Evolutionary conservation across 2,888 invertebrate genomes (phyloP).

Genomic region (Parthenolecanium corni): DNA sequence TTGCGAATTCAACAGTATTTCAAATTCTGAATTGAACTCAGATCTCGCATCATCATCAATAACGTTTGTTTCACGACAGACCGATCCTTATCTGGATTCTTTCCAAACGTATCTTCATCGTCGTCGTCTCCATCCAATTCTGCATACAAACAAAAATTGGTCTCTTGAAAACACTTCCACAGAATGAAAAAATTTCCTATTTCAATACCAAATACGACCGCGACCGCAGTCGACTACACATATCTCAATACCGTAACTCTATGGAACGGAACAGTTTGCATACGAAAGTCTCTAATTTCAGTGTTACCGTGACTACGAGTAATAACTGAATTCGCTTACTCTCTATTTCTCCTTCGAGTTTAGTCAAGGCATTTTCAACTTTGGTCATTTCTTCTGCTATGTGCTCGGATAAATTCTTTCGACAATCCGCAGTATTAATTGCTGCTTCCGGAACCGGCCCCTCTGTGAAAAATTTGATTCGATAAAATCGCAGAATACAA

Average conservation of each 20-base stretch:
- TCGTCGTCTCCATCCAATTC: background rate
- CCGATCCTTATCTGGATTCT: background rate
- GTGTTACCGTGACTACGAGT: no score
- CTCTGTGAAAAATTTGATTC: constrained; percentile 20
- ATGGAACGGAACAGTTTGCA: no score
- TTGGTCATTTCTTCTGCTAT: constrained; percentile 61
- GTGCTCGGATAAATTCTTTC: constrained; percentile 62
- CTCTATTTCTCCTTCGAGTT: constrained; percentile 63
- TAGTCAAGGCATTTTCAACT: constrained; percentile 57
- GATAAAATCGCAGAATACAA: no score
- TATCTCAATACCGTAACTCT: no score
- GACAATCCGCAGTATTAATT: constrained; percentile 66
- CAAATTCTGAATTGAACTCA: constrained; percentile 49
- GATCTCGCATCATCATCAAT: constrained; percentile 55
- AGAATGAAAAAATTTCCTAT: no score
- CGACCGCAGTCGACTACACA: no score
- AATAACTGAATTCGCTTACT: constrained; percentile 41
- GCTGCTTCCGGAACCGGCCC: constrained; percentile 67
- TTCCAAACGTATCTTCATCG: constrained; percentile 4
- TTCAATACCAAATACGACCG: no score
- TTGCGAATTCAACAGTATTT: constrained; percentile 4
- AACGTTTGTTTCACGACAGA: constrained; percentile 13
- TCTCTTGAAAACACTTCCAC: no score
- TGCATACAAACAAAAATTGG: no score
- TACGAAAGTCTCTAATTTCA: no score